phyloP scores from a whole-genome alignment of 2,888 invertebrate genomes.

The Clusia tigrina region DNA sequence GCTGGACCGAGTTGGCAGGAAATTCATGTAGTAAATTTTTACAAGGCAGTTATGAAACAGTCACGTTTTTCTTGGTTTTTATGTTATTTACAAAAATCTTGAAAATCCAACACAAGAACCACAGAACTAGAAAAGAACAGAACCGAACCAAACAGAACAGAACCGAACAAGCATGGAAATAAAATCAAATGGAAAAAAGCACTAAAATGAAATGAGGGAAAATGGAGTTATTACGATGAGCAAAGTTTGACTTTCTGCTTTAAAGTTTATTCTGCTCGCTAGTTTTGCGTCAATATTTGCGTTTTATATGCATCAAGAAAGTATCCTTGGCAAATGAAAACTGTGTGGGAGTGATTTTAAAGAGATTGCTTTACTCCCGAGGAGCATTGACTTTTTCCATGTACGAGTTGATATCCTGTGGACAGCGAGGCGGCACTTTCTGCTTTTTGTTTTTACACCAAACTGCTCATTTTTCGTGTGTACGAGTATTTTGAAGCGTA shows the following conservation, averaged over 20 bases:
- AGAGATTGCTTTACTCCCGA: neutral
- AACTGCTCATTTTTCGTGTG: too few relatives aligned
- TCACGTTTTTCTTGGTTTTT: neutral
- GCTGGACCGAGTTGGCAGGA: neutral
- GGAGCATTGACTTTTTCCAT: neutral
- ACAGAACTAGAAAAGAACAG: neutral
- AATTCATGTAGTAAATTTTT: neutral
- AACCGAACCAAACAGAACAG: too few relatives aligned
- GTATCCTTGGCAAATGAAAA: neutral
- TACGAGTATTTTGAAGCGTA: too few relatives aligned
- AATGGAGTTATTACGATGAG: neutral
- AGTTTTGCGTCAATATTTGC: conserved; percentile 1
- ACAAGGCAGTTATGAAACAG: too few relatives aligned
- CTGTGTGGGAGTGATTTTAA: neutral
- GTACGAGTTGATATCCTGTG: too few relatives aligned
- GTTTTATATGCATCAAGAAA: neutral
- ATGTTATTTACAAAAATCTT: neutral
- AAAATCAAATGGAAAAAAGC: neutral
- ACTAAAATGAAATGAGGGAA: conserved; percentile 1
- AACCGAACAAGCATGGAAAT: too few relatives aligned
- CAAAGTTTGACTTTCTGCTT: neutral
- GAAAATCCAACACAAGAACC: too few relatives aligned
- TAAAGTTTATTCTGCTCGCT: neutral
- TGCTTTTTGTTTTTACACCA: too few relatives aligned
- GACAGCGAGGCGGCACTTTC: too few relatives aligned